These are phyloP conservation scores for Dromococcyx pavoninus DNA, from an alignment of 2,797 vertebrate genomes.

Conservation along the genomic window DNA sequence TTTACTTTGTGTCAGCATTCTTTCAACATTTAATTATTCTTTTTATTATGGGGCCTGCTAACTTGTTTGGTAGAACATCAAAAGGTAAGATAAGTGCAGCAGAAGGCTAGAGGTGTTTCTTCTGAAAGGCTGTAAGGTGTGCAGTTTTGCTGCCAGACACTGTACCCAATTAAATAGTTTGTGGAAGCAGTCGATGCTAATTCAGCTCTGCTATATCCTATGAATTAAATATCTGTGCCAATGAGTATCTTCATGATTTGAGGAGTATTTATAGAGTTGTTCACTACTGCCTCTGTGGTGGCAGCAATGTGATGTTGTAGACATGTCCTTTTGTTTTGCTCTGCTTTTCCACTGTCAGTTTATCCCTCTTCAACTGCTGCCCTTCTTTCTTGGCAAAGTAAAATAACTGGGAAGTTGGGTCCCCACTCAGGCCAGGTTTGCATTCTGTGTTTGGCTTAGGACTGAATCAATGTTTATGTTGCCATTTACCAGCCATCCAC, in stretches of 20 bases:
- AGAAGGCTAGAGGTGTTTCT: neutral
- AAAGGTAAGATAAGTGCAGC: neutral
- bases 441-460: conserved; percentile 35
- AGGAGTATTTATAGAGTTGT: neutral
- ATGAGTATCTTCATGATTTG: neutral
- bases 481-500: neutral
- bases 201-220: neutral
- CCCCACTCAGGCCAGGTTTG: neutral
- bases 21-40: neutral
- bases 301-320: neutral
- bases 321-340: neutral
- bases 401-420: neutral
- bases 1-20: neutral
- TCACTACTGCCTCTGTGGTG: neutral
- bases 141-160: neutral
- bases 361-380: neutral
- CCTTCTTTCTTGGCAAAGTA: neutral
- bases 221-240: neutral
- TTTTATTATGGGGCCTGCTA: neutral
- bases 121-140: neutral
- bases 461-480: conserved; percentile 22
- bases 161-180: neutral
- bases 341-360: neutral
- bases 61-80: neutral
- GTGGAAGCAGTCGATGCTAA: neutral